phyloP scores from a whole-genome alignment of 1,140 invertebrate species.

The Triops cancriformis region DNA sequence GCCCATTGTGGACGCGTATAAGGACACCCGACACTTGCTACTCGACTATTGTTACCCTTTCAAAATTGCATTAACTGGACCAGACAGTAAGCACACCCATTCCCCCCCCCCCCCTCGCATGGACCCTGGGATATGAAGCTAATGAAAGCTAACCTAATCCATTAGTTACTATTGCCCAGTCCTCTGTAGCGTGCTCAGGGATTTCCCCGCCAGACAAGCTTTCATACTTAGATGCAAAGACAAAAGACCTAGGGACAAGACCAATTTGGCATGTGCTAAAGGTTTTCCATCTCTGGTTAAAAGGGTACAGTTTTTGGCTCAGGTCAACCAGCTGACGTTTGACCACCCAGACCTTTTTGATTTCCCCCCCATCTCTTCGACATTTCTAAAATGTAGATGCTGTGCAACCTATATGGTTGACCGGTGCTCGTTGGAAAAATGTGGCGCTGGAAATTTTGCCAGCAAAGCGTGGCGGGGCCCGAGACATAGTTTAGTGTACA shows the following conservation, averaged over 20 bases:
- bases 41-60: not conserved
- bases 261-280: constrained; percentile 5
- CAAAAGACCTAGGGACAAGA: not conserved
- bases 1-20: not conserved
- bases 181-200: not conserved
- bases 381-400: too few relatives aligned
- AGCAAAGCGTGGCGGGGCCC: too few relatives aligned
- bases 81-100: not conserved
- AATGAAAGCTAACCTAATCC: not conserved
- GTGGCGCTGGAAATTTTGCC: too few relatives aligned
- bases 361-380: not conserved
- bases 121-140: not conserved
- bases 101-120: not conserved
- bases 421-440: too few relatives aligned
- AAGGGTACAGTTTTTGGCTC: not conserved
- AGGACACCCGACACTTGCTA: not conserved
- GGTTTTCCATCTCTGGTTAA: not conserved
- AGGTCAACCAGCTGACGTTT: constrained; percentile 9
- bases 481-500: not conserved
- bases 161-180: not conserved
- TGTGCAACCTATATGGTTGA: too few relatives aligned
- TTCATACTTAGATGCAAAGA: not conserved
- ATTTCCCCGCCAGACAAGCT: not conserved
- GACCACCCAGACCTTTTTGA: not conserved
- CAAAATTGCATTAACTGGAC: not conserved